These are phyloP conservation scores for Notamacropus eugenii DNA, from an alignment of 2,797 vertebrate species.

Conservation along the genomic window DNA sequence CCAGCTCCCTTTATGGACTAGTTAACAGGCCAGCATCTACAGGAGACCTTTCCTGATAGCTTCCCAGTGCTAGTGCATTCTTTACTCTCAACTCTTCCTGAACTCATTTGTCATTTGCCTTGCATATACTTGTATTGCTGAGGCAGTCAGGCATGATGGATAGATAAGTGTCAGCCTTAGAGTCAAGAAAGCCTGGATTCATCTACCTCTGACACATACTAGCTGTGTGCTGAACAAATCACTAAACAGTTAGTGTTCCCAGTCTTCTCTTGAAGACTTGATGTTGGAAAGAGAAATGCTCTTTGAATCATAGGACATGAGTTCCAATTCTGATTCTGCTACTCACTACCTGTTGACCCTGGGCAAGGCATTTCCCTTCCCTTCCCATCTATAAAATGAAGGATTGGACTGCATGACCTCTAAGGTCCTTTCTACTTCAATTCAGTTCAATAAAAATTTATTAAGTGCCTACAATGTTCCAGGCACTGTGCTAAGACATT, in stretches of 20 bases:
- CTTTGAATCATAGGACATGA: not conserved
- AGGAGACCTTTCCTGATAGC: not conserved
- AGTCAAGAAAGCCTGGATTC: not conserved
- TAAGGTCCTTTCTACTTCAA: not conserved
- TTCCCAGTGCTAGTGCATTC: not conserved
- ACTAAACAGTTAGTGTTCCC: not conserved
- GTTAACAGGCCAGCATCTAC: not conserved
- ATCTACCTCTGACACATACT: not conserved
- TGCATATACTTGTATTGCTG: not conserved
- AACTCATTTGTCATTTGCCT: not conserved
- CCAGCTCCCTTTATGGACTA: not conserved
- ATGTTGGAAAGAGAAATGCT: not conserved
- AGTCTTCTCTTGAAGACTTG: not conserved
- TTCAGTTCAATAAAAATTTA: not conserved
- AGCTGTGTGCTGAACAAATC: not conserved
- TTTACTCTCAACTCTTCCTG: not conserved
- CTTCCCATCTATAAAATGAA: not conserved
- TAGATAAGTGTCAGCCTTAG: not conserved
- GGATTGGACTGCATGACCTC: not conserved
- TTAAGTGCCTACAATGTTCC: not conserved
- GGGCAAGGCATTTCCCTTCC: not conserved
- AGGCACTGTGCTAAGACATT: not conserved
- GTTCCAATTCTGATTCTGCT: not conserved
- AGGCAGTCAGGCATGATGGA: not conserved
- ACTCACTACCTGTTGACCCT: not conserved